These are phyloP conservation scores for Platyscapa corneri DNA, from an alignment of 1,140 invertebrate species.

Conservation along the genomic window DNA sequence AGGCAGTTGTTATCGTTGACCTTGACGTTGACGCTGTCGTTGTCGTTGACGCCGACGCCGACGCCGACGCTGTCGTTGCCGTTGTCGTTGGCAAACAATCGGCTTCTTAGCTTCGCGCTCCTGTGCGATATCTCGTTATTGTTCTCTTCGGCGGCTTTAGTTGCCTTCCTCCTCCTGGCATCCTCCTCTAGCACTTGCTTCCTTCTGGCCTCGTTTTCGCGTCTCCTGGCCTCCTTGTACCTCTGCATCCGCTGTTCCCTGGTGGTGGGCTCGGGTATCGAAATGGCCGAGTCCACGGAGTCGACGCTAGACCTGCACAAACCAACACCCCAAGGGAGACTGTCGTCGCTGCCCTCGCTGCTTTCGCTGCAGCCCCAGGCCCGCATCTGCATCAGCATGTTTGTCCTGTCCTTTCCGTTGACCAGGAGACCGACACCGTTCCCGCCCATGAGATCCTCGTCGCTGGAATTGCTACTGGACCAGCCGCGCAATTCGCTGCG, in stretches of 20 bases:
- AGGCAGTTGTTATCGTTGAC: too few relatives aligned
- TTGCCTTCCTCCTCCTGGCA: constrained; percentile 61
- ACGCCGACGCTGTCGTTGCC: too few relatives aligned
- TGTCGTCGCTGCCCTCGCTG: constrained; percentile 73
- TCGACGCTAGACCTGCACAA: constrained; percentile 61
- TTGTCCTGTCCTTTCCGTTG: constrained; percentile 55
- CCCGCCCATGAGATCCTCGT: constrained; percentile 63
- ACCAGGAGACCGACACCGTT: constrained; percentile 38
- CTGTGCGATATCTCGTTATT: constrained; percentile 41
- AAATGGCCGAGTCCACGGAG: constrained; percentile 60
- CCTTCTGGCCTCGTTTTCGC: constrained; percentile 69
- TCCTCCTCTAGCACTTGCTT: constrained; percentile 68
- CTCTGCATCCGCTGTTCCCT: constrained; percentile 69
- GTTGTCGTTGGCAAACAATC: constrained; percentile 53
- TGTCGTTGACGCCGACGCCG: too few relatives aligned
- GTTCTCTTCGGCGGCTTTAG: constrained; percentile 49
- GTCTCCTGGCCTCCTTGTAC: constrained; percentile 69
- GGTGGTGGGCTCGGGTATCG: constrained; percentile 61
- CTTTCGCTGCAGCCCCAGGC: constrained; percentile 72
- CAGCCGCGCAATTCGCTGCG: constrained; percentile 69
- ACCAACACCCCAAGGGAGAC: constrained; percentile 63
- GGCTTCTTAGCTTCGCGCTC: constrained; percentile 52
- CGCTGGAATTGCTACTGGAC: constrained; percentile 72
- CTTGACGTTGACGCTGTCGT: too few relatives aligned
- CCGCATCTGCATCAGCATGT: constrained; percentile 54